Evolutionary conservation across 1,140 invertebrate species (phyloP).

Genomic region (Bradysia coprophila): DNA sequence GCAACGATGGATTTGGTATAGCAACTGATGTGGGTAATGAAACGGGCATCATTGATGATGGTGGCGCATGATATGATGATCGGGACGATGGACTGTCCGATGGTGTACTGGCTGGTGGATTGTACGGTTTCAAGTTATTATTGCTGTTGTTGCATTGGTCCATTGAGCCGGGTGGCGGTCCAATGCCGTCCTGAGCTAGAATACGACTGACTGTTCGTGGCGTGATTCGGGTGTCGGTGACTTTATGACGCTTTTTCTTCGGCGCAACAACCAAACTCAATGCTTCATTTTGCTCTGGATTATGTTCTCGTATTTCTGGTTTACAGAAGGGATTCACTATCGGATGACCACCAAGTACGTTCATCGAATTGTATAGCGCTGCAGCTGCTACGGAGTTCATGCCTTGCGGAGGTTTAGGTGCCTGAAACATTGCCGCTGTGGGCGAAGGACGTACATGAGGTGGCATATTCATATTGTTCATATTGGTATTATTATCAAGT

Average conservation of each 20-base stretch:
- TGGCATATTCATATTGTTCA: constrained; percentile 27
- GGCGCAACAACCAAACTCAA: constrained; percentile 82
- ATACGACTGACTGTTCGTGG: constrained; percentile 76
- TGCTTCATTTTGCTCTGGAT: constrained; percentile 82
- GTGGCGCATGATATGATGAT: constrained; percentile 44
- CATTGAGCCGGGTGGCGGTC: constrained; percentile 31
- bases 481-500: constrained; percentile 3
- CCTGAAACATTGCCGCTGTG: constrained; percentile 54
- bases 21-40: constrained; percentile 85
- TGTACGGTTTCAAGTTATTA: constrained; percentile 14
- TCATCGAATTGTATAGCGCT: constrained; percentile 35
- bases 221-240: constrained; percentile 88
- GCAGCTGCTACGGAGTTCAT: constrained; percentile 41
- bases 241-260: constrained; percentile 92
- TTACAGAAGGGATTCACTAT: constrained; percentile 50
- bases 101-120: constrained; percentile 19
- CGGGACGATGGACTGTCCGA: constrained; percentile 47
- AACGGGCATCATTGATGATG: constrained; percentile 41
- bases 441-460: constrained; percentile 47
- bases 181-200: constrained; percentile 57
- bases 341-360: constrained; percentile 14
- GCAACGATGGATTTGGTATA: constrained; percentile 87
- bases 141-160: constrained; percentile 5
- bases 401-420: constrained; percentile 51
- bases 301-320: constrained; percentile 25